These are phyloP conservation scores for Naso thynnoides DNA, from an alignment of 2,797 vertebrate genomes.

Conservation along the genomic window DNA sequence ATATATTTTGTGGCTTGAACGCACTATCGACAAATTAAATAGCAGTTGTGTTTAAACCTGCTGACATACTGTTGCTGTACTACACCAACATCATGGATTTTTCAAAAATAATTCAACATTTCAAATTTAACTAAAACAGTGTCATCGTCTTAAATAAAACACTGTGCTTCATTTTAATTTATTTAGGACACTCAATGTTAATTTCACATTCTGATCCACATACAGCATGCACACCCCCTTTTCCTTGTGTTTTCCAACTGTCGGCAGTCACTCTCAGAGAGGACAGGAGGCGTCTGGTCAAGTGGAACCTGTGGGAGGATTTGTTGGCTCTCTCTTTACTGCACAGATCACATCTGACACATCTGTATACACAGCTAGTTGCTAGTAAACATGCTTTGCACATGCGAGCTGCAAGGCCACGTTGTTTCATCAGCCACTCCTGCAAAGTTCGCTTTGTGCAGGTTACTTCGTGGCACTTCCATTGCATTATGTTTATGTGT, in stretches of 20 bases:
- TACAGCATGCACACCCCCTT: not conserved
- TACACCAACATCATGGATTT: too few relatives aligned
- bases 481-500: not conserved
- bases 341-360: slow-evolving; percentile 2
- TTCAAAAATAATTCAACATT: too few relatives aligned
- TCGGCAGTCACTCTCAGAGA: slow-evolving; percentile 13
- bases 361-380: slow-evolving; percentile 13
- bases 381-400: slow-evolving; percentile 9
- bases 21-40: too few relatives aligned
- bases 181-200: too few relatives aligned
- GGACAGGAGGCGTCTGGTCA: slow-evolving; percentile 18
- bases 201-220: not conserved
- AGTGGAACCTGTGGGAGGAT: slow-evolving; percentile 28
- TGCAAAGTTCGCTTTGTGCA: not conserved
- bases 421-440: not conserved
- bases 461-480: not conserved
- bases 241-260: slow-evolving; percentile 16
- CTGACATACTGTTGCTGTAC: too few relatives aligned
- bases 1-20: too few relatives aligned
- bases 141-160: too few relatives aligned
- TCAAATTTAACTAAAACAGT: too few relatives aligned
- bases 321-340: slow-evolving; percentile 20
- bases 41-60: too few relatives aligned
- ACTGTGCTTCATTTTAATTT: too few relatives aligned
- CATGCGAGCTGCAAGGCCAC: not conserved